Conservation (phyloP, 2,113 vertebrate species). For the Pterocles burchelli region DNA sequence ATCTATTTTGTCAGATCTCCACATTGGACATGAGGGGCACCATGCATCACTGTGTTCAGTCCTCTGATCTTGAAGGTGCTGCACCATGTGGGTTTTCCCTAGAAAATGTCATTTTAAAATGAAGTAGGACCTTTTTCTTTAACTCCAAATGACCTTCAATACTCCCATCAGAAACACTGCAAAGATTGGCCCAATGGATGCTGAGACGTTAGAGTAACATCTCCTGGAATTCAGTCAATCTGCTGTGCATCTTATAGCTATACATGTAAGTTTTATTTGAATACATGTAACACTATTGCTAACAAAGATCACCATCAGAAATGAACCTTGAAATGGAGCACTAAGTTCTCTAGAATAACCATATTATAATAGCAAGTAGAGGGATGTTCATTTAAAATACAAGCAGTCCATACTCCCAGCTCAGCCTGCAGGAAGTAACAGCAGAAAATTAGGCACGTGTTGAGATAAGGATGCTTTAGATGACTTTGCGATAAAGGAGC, state of each 20-base stretch:
- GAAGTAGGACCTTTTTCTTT: not conserved
- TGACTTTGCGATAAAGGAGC: not conserved
- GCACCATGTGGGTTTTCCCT: not conserved
- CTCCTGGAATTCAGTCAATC: not conserved
- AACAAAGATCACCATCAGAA: not conserved
- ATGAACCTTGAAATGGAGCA: not conserved
- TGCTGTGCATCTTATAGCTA: not conserved
- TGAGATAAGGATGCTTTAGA: not conserved
- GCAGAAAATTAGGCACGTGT: not conserved
- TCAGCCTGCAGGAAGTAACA: conserved; percentile 12
- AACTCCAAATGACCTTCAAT: not conserved
- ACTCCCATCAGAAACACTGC: not conserved
- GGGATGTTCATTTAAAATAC: not conserved
- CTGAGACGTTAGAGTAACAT: not conserved
- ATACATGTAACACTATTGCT: not conserved
- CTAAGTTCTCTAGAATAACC: not conserved
- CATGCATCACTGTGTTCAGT: not conserved
- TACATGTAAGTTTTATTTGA: not conserved
- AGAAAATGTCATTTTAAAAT: not conserved
- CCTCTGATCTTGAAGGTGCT: not conserved
- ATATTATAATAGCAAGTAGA: not conserved
- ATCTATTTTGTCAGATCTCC: not conserved
- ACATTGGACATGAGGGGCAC: not conserved
- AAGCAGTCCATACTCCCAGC: not conserved
- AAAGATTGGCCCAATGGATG: not conserved